phyloP scores from a whole-genome alignment of 2,113 vertebrate species.

The Clarias macrocephalus region DNA sequence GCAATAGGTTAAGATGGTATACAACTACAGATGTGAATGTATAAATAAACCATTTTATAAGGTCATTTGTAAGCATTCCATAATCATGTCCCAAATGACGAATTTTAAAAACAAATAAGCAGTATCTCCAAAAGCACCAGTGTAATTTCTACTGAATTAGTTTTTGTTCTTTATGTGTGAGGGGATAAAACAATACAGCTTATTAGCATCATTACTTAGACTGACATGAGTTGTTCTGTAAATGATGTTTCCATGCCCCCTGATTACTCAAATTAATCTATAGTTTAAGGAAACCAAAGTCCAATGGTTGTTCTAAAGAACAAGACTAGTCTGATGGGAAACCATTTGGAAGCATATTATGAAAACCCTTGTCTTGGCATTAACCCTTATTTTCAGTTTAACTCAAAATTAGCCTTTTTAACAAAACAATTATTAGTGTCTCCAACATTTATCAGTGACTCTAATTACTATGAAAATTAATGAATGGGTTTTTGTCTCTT shows the following conservation, averaged over 20 bases:
- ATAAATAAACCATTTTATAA: slow-evolving; percentile 21
- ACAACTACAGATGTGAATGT: neutral
- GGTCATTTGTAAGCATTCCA: neutral
- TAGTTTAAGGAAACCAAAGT: slow-evolving; percentile 53
- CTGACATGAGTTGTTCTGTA: slow-evolving; percentile 62
- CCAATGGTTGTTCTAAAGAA: slow-evolving; percentile 56
- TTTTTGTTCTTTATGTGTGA: slow-evolving; percentile 12
- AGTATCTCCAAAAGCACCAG: neutral
- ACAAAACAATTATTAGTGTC: neutral
- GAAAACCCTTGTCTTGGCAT: slow-evolving; percentile 18
- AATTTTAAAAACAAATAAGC: slow-evolving; percentile 1
- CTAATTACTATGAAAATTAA: neutral
- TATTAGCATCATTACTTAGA: slow-evolving; percentile 46
- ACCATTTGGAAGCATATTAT: neutral
- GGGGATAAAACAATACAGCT: slow-evolving; percentile 62
- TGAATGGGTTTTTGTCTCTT: neutral
- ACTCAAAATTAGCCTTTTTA: neutral
- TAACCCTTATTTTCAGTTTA: neutral
- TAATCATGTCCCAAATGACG: slow-evolving; percentile 14
- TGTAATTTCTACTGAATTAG: slow-evolving; percentile 23
- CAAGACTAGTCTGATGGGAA: slow-evolving; percentile 4
- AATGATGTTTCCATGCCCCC: slow-evolving; percentile 46
- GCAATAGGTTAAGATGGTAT: neutral
- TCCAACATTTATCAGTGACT: neutral
- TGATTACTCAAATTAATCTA: slow-evolving; percentile 63